Conservation (phyloP, 2,113 vertebrate species). For the Phalacrocorax pelagicus region DNA sequence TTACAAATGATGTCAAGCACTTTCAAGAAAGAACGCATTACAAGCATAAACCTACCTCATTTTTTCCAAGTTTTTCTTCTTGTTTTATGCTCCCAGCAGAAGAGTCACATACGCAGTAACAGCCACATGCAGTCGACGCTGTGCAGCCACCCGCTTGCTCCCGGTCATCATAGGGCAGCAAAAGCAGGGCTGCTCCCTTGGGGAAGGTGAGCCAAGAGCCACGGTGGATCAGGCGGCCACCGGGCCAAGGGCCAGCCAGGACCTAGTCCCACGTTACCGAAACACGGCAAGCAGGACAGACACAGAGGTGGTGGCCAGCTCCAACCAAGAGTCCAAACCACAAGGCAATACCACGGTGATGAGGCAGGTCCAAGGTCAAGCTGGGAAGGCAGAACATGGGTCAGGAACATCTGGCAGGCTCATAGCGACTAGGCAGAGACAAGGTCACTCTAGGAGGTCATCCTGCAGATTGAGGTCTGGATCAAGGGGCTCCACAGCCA, state of each 20-base stretch:
- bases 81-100: not conserved
- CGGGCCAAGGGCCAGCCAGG: not conserved
- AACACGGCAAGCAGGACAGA: not conserved
- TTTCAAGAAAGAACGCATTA: not conserved
- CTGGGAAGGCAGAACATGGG: not conserved
- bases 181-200: not conserved
- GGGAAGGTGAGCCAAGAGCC: not conserved
- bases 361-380: not conserved
- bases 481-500: not conserved
- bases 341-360: accelerated
- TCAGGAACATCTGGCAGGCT: not conserved
- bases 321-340: not conserved
- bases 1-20: not conserved
- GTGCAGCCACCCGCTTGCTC: not conserved
- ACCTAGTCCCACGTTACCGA: not conserved
- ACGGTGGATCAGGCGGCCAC: not conserved
- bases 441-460: not conserved
- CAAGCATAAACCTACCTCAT: not conserved
- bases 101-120: accelerated
- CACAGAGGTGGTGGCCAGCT: not conserved
- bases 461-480: not conserved
- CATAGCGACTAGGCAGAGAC: not conserved
- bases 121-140: not conserved
- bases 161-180: not conserved
- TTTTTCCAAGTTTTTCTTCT: not conserved